These are phyloP conservation scores for Nothocercus julius DNA, from an alignment of 2,113 vertebrate genomes.

Conservation along the genomic window DNA sequence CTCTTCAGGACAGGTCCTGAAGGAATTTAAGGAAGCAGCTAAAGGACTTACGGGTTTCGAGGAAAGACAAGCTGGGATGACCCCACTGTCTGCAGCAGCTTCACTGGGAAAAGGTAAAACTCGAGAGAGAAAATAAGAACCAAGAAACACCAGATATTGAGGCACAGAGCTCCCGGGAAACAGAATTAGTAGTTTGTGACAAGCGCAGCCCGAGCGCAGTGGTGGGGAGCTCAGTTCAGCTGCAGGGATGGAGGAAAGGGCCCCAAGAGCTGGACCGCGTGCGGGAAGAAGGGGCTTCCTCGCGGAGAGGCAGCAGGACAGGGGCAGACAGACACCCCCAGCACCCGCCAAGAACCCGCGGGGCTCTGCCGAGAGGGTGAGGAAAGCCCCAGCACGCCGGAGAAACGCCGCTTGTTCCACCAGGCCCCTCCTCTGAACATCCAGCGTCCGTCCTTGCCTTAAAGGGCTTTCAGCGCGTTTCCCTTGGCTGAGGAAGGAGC, in stretches of 20 bases:
- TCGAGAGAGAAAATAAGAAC: not conserved
- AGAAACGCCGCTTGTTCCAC: not conserved
- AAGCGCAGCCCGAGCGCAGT: accelerated
- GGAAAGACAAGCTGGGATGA: not conserved
- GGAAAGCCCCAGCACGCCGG: not conserved
- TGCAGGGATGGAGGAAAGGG: accelerated
- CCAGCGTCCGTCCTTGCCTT: not conserved
- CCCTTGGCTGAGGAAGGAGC: not conserved
- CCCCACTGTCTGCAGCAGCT: not conserved
- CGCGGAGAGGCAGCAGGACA: not conserved
- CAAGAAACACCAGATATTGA: not conserved
- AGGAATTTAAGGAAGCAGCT: not conserved
- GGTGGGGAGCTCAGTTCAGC: not conserved
- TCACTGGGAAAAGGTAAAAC: not conserved
- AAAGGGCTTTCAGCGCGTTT: not conserved
- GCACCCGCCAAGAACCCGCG: too few species aligned
- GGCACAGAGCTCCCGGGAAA: not conserved
- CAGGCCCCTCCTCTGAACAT: not conserved
- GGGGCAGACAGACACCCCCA: not conserved
- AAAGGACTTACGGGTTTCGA: not conserved
- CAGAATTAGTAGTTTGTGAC: not conserved
- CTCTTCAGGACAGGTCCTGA: not conserved
- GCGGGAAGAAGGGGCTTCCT: not conserved
- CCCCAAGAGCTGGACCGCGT: not conserved
- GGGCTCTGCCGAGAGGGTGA: not conserved